Evolutionary conservation across 1,140 invertebrate species (phyloP), one percentile per base, ranked within the genome.

Genomic region (Brevipalpus yothersi): DNA sequence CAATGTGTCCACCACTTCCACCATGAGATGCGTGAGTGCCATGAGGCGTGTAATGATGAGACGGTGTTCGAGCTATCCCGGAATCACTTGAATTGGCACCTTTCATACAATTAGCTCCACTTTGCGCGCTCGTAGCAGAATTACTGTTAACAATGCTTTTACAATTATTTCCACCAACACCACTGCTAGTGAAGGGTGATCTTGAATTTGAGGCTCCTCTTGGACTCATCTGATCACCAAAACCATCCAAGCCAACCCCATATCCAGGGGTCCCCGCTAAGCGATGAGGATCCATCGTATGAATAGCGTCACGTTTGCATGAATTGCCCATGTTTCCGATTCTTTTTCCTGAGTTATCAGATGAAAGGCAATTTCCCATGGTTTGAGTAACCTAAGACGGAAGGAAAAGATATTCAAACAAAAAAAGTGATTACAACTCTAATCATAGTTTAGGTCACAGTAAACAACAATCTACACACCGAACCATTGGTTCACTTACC

Each of bases 1-100:
- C 85, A 39, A 55, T 55, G 15, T 55, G 53, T 40, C 39, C 21
- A 17, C 39, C 15, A 51, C 21, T 51, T 51, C n/a, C n/a, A n/a
- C 7, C 49, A 17, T 51, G 49, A 10, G 49, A 51, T 51, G n/a
- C 49, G 17, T 51, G 49, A 51, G 49, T 12, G 49, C 49, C 49
- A 31, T 55, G 53, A 40, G 53, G 39, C 15, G 12, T 15, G 21
- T 39, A 13, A 41, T 55, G 53, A 40, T 31, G 40, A 13, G 53
- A 55, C 39, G 53, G 53, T 19, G 53, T 55, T 39, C 53, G 21
- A 11, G 21, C 53, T 15, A 55, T 55, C 15, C 53, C 53, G 11
- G 53, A 55, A 55, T 55, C 53, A 41, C 39, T 55, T 55, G 53
- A 55, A 55, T 40, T 41, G 53, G 53, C 40, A 41, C 23, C 53